Conservation (phyloP, 2,797 vertebrate species). For the Falco peregrinus region DNA sequence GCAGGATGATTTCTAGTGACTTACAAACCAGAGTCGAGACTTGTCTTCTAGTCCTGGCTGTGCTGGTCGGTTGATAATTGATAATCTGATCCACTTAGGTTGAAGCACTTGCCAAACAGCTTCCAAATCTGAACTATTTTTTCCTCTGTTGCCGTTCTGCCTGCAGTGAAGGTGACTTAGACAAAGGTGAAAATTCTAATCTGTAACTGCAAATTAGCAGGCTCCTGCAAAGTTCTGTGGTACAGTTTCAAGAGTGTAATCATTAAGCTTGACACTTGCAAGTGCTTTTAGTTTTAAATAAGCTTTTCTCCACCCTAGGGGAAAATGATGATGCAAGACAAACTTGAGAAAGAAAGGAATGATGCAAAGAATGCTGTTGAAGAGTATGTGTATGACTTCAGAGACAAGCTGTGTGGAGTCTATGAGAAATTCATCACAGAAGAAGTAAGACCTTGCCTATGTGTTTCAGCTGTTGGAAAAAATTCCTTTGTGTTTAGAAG, state of each 20-base stretch:
- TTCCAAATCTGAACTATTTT: background rate
- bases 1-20: background rate
- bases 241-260: background rate
- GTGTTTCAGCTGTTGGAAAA: background rate
- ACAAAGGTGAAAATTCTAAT: background rate
- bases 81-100: background rate
- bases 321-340: slow-evolving; percentile 95
- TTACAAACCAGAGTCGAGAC: background rate
- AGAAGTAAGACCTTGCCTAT: slow-evolving; percentile 75
- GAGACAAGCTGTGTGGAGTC: slow-evolving; percentile 88
- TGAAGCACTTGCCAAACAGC: background rate
- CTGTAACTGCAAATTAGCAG: background rate
- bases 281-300: background rate
- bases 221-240: background rate
- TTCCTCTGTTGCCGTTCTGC: background rate
- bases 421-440: slow-evolving; percentile 90
- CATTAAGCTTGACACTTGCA: background rate
- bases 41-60: background rate
- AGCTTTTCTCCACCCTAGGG: slow-evolving; percentile 71
- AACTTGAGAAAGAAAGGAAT: slow-evolving; percentile 91
- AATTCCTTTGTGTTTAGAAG: background rate
- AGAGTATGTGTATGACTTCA: slow-evolving; percentile 93
- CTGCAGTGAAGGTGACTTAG: background rate
- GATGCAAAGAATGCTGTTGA: slow-evolving; percentile 95
- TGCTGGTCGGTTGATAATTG: background rate